These are phyloP conservation scores for Bombus terrestris DNA, from an alignment of 1,140 invertebrate genomes.

Conservation along the genomic window DNA sequence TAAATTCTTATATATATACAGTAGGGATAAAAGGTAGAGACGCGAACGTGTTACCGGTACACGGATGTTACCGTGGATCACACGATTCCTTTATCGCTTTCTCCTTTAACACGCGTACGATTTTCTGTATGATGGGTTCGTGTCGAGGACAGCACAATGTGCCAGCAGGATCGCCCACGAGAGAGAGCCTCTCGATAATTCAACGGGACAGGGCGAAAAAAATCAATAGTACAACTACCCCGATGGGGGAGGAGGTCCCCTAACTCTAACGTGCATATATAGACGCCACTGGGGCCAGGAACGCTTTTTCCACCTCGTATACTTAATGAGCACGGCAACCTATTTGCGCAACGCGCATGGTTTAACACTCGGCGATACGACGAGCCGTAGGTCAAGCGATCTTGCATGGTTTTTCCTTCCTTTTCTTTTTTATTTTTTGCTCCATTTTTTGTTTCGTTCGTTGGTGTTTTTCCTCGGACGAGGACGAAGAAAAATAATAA, in stretches of 20 bases:
- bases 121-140: not conserved
- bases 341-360: conserved; percentile 45
- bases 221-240: conserved; percentile 71
- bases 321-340: conserved; percentile 62
- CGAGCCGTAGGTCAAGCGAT: conserved; percentile 25
- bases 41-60: not conserved
- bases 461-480: not conserved
- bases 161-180: conserved; percentile 63
- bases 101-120: conserved; percentile 8
- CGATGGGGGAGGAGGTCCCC: conserved; percentile 54
- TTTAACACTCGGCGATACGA: conserved; percentile 24
- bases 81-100: conserved; percentile 8
- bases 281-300: conserved; percentile 14
- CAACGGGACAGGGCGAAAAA: conserved; percentile 69
- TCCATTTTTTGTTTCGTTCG: not conserved
- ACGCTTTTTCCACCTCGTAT: conserved; percentile 60
- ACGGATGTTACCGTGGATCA: conserved; percentile 32
- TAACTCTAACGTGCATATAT: conserved; percentile 56
- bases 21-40: not conserved
- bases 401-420: conserved; percentile 18
- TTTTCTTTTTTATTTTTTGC: not conserved
- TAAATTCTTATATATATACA: not conserved
- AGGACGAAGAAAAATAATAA: not conserved
- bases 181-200: conserved; percentile 69
- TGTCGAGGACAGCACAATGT: conserved; percentile 57